Percentiles rank a stretch among this genome's conserved stretches.
Conservation (phyloP, 53 echinoderm and acorn worm species). For the Stichopus horrens region DNA sequence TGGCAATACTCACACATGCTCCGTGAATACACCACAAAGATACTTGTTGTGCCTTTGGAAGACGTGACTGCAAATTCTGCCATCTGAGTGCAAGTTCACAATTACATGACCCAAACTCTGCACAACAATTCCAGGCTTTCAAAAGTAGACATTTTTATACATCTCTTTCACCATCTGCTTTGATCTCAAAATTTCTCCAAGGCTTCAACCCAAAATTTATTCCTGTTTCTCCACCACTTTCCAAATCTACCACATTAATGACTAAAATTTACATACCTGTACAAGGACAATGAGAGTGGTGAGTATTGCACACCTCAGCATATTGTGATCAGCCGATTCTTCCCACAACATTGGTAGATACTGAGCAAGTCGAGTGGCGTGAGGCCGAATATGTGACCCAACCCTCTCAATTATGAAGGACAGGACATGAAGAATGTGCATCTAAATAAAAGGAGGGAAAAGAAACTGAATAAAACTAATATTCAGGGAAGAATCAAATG, state of each 20-base stretch:
- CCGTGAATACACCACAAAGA: too few species aligned
- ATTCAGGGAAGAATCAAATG: neutral
- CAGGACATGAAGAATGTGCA: constrained; percentile 94
- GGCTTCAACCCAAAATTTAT: neutral
- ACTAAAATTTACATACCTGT: constrained; percentile 61
- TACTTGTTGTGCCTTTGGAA: too few species aligned
- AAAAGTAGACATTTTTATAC: too few species aligned
- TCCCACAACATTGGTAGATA: constrained; percentile 96
- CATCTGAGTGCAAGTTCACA: too few species aligned
- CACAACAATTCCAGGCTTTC: too few species aligned
- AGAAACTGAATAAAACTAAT: neutral
- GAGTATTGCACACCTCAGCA: constrained; percentile 94
- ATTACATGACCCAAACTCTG: too few species aligned
- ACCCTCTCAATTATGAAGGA: constrained; percentile 98
- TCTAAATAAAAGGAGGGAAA: constrained; percentile 46
- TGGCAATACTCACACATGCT: too few species aligned
- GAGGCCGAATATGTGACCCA: constrained; percentile 82
- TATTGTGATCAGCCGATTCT: constrained; percentile 95
- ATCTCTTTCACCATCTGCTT: too few species aligned
- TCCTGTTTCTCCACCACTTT: neutral
- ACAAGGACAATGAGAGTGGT: constrained; percentile 90
- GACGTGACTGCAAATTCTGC: too few species aligned
- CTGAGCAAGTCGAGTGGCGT: constrained; percentile 78
- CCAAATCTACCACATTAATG: neutral
- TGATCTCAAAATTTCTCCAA: too few species aligned